Base-by-base conservation (phyloP, 2,113 vertebrate genomes). In the Brachyhypopomus gauderio region DNA sequence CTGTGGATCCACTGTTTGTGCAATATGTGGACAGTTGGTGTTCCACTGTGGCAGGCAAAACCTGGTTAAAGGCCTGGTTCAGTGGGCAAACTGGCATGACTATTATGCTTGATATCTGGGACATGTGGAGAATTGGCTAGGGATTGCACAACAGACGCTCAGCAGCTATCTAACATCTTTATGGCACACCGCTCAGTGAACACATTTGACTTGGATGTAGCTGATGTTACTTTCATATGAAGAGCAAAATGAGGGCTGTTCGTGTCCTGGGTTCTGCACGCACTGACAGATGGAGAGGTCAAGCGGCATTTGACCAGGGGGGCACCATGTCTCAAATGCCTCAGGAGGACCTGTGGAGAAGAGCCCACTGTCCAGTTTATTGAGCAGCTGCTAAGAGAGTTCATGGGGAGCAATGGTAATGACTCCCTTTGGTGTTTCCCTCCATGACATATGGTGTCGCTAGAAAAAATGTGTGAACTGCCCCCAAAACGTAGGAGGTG, bases 91-190 rank as follows among this genome's bases (percentile, higher is more conserved):
- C 77, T 63, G 72, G 67, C 38, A 66, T 85, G 2, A 0, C 14
- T 0, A 20, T 83, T 3, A 23, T 73, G 55, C 76, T 78, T 36
- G 76, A 86, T 14, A 62, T 86, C 36, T 86, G 66, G 64, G 78
- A 84, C 36, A 84, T 84, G 83, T 22, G 58, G 11, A 20, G 78
- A 38, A 17, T 79, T 62, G 83, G 72, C 41, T 9, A 66, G 23
- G 73, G 63, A 6, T 71, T 1, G 48, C 55, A 75, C 82, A 25
- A 70, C 72, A 16, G 70, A 83, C 27, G 58, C 25, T 11, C 67
- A 83, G 66, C 62, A 64, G 22, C 62, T 80, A 2, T 75, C 72
- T 6, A 9, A 34, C 36, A 80, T 38, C 23, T 84, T 84, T 36
- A 80, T 84, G 72, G 27, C 52, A 52, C 30, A 16, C 7, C 56